phyloP scores from a whole-genome alignment of 2,113 vertebrate genomes.

The Apodemus speciosus region DNA sequence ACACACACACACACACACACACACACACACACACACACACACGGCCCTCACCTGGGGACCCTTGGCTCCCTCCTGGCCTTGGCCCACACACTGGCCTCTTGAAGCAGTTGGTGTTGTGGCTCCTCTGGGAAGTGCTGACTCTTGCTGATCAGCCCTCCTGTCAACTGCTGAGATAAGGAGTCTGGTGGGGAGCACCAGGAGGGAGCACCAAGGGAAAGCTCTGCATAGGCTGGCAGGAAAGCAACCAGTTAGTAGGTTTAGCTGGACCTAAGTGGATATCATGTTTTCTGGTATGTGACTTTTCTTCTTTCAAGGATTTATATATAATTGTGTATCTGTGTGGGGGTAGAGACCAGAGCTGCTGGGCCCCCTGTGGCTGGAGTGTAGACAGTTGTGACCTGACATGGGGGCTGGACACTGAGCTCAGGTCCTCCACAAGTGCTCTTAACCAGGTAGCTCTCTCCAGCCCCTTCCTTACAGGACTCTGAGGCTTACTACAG shows the following conservation, averaged over 20 bases:
- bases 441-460: neutral
- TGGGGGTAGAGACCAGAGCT: neutral
- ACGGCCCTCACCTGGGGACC: neutral
- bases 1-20: neutral
- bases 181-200: neutral
- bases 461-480: neutral
- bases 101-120: neutral
- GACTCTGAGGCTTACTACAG: neutral
- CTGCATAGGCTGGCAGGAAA: neutral
- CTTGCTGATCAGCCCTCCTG: neutral
- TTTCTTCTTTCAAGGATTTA: neutral
- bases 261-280: constrained; percentile 2
- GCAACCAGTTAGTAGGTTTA: constrained; percentile 6
- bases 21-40: neutral
- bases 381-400: neutral
- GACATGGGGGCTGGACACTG: neutral
- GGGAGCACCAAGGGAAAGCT: neutral
- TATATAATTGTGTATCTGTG: neutral
- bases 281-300: neutral
- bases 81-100: neutral
- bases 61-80: neutral
- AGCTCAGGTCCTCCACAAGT: neutral
- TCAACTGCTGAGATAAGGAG: neutral
- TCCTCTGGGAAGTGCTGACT: constrained; percentile 24
- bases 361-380: neutral